Evolutionary conservation across 2,888 invertebrate genomes (phyloP).

Genomic region (Lasius fuliginosus): DNA sequence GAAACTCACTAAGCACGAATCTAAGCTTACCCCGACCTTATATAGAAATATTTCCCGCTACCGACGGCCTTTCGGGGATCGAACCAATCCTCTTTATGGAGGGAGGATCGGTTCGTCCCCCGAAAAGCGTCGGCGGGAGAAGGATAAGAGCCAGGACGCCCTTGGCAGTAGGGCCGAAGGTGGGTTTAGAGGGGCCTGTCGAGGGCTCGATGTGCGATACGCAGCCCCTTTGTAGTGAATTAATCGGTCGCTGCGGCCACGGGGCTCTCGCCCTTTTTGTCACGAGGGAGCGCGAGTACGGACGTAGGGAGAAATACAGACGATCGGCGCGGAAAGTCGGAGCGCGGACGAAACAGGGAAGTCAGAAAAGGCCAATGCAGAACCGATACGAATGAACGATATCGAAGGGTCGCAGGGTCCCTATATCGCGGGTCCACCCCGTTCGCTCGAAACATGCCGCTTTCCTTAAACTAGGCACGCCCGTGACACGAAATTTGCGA

Average conservation of each 20-base stretch:
- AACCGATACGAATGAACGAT: slow-evolving; percentile 34
- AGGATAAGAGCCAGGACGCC: slow-evolving; percentile 49
- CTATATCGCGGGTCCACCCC: slow-evolving; percentile 46
- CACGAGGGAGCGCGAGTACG: slow-evolving; percentile 32
- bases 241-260: slow-evolving; percentile 76
- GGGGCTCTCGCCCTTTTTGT: slow-evolving; percentile 64
- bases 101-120: slow-evolving; percentile 78
- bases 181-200: slow-evolving; percentile 74
- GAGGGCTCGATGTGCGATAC: slow-evolving; percentile 73
- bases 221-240: slow-evolving; percentile 77
- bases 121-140: slow-evolving; percentile 46
- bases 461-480: slow-evolving; percentile 38
- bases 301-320: slow-evolving; percentile 15
- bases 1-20: slow-evolving; percentile 36
- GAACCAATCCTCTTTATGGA: slow-evolving; percentile 73
- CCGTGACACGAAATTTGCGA: slow-evolving; percentile 36
- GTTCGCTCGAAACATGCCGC: slow-evolving; percentile 36
- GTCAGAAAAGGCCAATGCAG: slow-evolving; percentile 12
- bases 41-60: slow-evolving; percentile 61
- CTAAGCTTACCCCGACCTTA: slow-evolving; percentile 59
- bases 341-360: not conserved
- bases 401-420: slow-evolving; percentile 45
- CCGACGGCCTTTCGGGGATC: slow-evolving; percentile 25
- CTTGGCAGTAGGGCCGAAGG: slow-evolving; percentile 64
- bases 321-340: slow-evolving; percentile 19